A percentile compares a stretch with the other conserved stretches of the same genome.
phyloP scores from a whole-genome alignment of 64 coral and sea anemone species.

The Astreopora myriophthalma region DNA sequence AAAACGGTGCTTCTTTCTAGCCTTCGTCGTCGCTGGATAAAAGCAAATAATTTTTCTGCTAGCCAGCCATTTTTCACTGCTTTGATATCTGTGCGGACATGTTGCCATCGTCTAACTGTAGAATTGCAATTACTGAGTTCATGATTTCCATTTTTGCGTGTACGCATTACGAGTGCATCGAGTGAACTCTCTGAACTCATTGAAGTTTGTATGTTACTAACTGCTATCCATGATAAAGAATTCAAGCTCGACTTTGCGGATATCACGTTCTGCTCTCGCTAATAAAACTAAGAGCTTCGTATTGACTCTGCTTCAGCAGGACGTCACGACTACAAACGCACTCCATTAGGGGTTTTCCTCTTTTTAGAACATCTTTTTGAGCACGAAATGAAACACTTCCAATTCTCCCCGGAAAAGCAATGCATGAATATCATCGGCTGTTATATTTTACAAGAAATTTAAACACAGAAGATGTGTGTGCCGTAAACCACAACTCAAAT shows the following conservation, averaged over 20 bases:
- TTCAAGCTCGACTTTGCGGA: neutral
- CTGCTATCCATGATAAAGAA: neutral
- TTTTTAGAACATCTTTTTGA: too few relatives aligned
- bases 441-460: too few relatives aligned
- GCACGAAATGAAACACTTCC: too few relatives aligned
- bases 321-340: neutral
- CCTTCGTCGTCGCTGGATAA: neutral
- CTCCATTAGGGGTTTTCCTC: neutral
- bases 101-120: neutral
- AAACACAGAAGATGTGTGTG: too few relatives aligned
- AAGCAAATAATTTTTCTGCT: neutral
- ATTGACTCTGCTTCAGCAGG: neutral
- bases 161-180: neutral
- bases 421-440: too few relatives aligned
- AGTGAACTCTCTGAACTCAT: neutral
- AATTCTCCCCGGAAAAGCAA: too few relatives aligned
- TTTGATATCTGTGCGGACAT: neutral
- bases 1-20: neutral
- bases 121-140: neutral
- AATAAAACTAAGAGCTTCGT: neutral
- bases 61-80: neutral
- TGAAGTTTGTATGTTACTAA: neutral
- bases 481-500: too few relatives aligned
- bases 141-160: constrained; percentile 3
- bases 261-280: neutral